Evolutionary conservation across 2,888 invertebrate species (phyloP).

Genomic region (Terebella lapidaria): DNA sequence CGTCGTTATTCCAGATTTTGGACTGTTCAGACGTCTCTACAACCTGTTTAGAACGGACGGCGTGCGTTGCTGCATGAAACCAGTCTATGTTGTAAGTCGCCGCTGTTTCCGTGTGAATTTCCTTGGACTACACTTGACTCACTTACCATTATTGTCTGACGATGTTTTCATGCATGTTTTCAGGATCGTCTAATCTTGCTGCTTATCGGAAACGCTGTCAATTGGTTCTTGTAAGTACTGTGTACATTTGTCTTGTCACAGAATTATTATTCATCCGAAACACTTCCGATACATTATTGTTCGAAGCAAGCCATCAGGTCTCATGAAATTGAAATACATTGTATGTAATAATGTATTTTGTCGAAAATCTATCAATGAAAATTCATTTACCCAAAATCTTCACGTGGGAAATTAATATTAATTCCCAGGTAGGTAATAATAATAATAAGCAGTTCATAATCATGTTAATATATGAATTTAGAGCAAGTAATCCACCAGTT

Average conservation of each 20-base stretch:
- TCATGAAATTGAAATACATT: no score
- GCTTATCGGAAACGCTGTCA: constrained; percentile 49
- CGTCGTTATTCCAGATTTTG: constrained; percentile 50
- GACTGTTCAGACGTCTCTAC: constrained; percentile 53
- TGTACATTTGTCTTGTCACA: not conserved
- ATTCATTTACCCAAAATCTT: no score
- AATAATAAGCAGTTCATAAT: no score
- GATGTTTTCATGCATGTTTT: constrained; percentile 15
- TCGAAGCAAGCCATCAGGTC: not conserved
- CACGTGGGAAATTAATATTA: no score
- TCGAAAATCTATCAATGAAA: no score
- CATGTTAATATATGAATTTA: no score
- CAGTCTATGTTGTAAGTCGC: constrained; percentile 54
- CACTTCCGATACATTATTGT: not conserved
- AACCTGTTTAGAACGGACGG: constrained; percentile 50
- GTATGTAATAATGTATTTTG: no score
- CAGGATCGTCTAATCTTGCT: constrained; percentile 57
- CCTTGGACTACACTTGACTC: not conserved
- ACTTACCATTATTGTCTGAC: no score
- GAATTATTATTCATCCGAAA: not conserved
- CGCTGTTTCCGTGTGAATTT: not conserved
- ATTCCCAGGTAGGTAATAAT: no score
- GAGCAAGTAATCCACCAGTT: no score
- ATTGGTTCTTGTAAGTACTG: constrained; percentile 51
- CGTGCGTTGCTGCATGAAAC: constrained; percentile 42